A percentile compares a stretch with the other conserved stretches of the same genome.
Evolutionary conservation across 2,888 invertebrate genomes (phyloP).

Genomic region (Ypsolopha sequella): DNA sequence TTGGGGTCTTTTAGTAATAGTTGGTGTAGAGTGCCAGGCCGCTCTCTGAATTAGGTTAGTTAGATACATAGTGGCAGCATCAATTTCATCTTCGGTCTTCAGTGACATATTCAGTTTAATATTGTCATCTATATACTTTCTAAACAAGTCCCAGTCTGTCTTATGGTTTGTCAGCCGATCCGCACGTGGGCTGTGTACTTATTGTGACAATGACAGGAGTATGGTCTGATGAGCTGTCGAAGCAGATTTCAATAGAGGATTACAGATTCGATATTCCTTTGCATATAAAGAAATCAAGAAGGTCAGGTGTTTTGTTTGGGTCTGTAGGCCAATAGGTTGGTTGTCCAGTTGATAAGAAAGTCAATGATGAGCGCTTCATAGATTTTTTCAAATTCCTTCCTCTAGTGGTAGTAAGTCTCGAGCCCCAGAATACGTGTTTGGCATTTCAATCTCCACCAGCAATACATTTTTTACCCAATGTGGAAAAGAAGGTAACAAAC

Average conservation of each 20-base stretch:
- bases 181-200: not conserved
- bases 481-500: too few relatives aligned
- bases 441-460: not conserved
- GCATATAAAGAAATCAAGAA: conserved; percentile 14
- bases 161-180: not conserved
- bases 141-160: conserved; percentile 2
- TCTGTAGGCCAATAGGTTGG: conserved; percentile 16
- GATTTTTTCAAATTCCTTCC: conserved; percentile 2
- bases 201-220: conserved; percentile 7
- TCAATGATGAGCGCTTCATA: not conserved
- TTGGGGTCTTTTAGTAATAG: not conserved
- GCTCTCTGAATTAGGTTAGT: conserved; percentile 7
- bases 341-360: not conserved
- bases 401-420: not conserved
- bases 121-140: not conserved
- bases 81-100: not conserved
- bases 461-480: too few relatives aligned
- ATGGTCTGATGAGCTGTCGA: conserved; percentile 8
- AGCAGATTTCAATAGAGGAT: not conserved
- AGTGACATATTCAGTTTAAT: not conserved
- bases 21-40: conserved; percentile 5
- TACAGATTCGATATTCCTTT: conserved; percentile 4
- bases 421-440: not conserved
- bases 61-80: not conserved
- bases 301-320: conserved; percentile 11